Evolutionary conservation across 2,888 invertebrate genomes (phyloP).

Genomic region (Drosophila neoperkinsi): DNA sequence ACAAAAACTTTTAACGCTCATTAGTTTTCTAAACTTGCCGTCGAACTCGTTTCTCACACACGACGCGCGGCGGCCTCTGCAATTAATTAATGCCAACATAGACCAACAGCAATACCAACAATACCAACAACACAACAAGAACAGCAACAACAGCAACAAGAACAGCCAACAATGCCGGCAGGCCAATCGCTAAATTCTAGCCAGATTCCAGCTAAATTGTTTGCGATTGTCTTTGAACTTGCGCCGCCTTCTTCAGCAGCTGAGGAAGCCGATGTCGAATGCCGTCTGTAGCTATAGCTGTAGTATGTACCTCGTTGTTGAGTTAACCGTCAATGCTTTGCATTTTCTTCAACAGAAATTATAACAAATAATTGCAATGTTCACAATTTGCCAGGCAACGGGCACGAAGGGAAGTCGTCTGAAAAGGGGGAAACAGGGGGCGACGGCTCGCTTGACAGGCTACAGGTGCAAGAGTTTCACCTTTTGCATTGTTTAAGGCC

Average conservation of each 20-base stretch:
- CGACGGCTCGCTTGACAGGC: constrained; percentile 34
- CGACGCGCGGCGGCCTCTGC: constrained; percentile 56
- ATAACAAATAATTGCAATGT: constrained; percentile 76
- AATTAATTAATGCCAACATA: constrained; percentile 80
- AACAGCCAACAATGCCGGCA: constrained; percentile 68
- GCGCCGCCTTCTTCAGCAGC: constrained; percentile 57
- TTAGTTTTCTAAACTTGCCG: constrained; percentile 67
- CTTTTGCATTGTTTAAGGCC: constrained; percentile 55
- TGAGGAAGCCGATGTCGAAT: constrained; percentile 8
- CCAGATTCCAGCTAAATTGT: constrained; percentile 81
- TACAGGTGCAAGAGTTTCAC: constrained; percentile 72
- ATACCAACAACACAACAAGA: constrained; percentile 43
- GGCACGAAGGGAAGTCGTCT: background rate
- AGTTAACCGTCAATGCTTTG: constrained; percentile 66
- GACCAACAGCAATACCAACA: constrained; percentile 39
- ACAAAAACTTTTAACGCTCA: constrained; percentile 68
- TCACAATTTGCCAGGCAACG: constrained; percentile 43
- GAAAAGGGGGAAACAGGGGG: background rate
- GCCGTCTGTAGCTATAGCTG: constrained; percentile 15
- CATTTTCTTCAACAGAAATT: constrained; percentile 79
- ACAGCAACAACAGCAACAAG: constrained; percentile 48
- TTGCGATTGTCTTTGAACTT: constrained; percentile 74
- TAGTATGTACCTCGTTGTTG: constrained; percentile 6
- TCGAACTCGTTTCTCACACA: constrained; percentile 79
- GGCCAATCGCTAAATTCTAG: constrained; percentile 76